Conservation (phyloP, 2,888 invertebrate species). For the Rotaria macrura region DNA sequence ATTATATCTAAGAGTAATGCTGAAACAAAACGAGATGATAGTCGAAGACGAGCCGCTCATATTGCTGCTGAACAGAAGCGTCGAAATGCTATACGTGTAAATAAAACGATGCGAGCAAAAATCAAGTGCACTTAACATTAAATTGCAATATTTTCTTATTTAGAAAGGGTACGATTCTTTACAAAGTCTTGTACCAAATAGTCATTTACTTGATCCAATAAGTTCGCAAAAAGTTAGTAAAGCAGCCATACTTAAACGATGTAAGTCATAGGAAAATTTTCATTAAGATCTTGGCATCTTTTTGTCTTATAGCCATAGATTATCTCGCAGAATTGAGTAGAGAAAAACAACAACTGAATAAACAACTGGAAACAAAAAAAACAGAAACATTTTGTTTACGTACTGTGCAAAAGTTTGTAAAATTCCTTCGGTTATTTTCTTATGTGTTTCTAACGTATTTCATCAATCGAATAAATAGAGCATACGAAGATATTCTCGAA, state of each 20-base stretch:
- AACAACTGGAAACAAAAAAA: constrained; percentile 21
- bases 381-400: constrained; percentile 17
- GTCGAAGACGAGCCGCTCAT: constrained; percentile 23
- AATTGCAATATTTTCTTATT: not conserved
- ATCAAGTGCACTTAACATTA: not conserved
- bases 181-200: constrained; percentile 29
- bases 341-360: constrained; percentile 27
- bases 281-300: not conserved
- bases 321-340: constrained; percentile 26
- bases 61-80: constrained; percentile 34
- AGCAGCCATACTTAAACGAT: constrained; percentile 33
- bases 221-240: constrained; percentile 33
- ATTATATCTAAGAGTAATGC: not conserved
- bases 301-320: constrained; percentile 23
- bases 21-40: not conserved
- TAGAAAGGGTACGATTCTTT: constrained; percentile 32
- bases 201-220: constrained; percentile 30
- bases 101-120: not conserved
- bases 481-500: constrained; percentile 4
- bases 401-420: not conserved
- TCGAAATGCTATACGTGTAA: constrained; percentile 31
- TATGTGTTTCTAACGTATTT: not conserved
- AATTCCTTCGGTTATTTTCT: not conserved
- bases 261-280: constrained; percentile 22
- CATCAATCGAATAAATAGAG: not conserved